These are phyloP conservation scores for Procapra przewalskii DNA, from an alignment of 2,113 vertebrate genomes.

Conservation along the genomic window DNA sequence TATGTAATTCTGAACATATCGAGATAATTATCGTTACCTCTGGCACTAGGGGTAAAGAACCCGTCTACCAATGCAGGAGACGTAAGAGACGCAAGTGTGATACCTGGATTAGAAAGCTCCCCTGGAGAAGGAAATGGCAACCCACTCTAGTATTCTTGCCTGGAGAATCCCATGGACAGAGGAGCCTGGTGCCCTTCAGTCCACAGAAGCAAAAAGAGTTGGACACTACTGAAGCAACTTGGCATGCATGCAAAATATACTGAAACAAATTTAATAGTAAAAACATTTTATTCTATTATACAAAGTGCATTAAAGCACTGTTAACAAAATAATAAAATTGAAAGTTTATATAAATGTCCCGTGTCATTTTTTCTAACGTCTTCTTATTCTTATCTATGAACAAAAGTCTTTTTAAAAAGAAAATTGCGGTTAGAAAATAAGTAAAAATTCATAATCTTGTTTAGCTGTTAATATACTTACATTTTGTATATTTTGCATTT, in stretches of 20 bases:
- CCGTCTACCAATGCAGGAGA: background rate
- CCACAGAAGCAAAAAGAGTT: background rate
- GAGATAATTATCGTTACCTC: background rate
- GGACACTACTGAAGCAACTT: background rate
- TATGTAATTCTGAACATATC: background rate
- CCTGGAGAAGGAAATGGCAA: background rate
- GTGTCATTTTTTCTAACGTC: background rate
- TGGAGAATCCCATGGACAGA: background rate
- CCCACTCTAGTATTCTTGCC: background rate
- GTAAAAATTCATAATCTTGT: background rate
- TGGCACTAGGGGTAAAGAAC: background rate
- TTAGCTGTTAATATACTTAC: background rate
- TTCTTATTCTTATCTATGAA: background rate
- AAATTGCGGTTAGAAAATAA: background rate
- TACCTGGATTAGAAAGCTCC: background rate
- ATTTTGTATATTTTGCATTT: background rate
- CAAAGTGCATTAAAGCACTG: background rate
- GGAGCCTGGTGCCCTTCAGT: background rate
- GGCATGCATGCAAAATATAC: accelerated
- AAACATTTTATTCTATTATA: background rate
- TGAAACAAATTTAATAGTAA: background rate
- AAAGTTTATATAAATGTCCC: background rate
- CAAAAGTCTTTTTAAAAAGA: background rate
- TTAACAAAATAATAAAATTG: background rate
- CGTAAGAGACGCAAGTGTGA: background rate